Conservation (phyloP, 2,797 vertebrate species). For the Pampus argenteus region DNA sequence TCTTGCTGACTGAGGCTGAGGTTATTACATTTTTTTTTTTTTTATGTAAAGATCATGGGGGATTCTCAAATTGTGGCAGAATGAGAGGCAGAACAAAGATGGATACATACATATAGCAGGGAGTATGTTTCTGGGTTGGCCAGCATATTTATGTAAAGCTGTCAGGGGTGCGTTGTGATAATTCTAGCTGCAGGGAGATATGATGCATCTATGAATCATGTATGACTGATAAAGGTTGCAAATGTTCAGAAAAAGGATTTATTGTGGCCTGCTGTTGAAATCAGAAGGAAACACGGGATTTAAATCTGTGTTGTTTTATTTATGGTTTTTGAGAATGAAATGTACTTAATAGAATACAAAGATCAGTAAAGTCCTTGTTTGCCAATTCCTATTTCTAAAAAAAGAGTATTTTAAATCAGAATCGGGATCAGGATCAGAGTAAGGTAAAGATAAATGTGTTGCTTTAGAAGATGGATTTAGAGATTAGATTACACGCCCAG, state of each 20-base stretch:
- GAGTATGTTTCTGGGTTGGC: slow-evolving; percentile 22
- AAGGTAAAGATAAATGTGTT: neutral
- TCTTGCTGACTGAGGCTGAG: slow-evolving; percentile 27
- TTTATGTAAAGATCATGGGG: slow-evolving; percentile 49
- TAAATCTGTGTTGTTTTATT: neutral
- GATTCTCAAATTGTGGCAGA: slow-evolving; percentile 39
- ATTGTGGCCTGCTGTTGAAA: slow-evolving; percentile 11
- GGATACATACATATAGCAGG: neutral
- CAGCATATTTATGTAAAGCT: slow-evolving; percentile 34
- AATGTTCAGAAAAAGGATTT: slow-evolving; percentile 12
- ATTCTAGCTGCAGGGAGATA: slow-evolving; percentile 42
- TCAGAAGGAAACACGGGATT: neutral
- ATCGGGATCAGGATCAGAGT: slow-evolving; percentile 16
- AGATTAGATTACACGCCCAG: slow-evolving; percentile 7
- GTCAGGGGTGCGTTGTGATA: slow-evolving; percentile 29
- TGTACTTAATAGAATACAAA: neutral
- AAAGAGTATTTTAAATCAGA: neutral
- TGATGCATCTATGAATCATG: slow-evolving; percentile 31
- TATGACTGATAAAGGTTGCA: slow-evolving; percentile 16
- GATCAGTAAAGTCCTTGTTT: neutral
- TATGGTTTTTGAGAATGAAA: neutral
- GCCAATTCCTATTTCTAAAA: neutral
- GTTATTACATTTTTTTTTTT: slow-evolving; percentile 56
- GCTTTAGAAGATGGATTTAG: slow-evolving; percentile 11
- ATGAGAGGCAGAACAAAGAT: slow-evolving; percentile 37